Evolutionary conservation across 2,113 vertebrate species (phyloP).

Genomic region (Manacus vitellinus): DNA sequence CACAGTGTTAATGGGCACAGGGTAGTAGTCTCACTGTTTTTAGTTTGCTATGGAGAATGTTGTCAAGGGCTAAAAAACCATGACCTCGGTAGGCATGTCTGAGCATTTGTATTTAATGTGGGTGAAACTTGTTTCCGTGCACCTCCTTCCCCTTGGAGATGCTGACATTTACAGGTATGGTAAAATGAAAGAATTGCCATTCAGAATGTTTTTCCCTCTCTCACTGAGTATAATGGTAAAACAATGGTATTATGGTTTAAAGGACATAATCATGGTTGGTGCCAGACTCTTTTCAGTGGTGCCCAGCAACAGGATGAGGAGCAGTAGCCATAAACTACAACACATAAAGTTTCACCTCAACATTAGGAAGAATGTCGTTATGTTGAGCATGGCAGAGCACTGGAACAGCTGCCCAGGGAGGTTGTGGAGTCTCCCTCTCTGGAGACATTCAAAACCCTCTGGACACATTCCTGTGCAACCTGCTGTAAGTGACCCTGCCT

Average conservation of each 20-base stretch:
- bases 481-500: neutral
- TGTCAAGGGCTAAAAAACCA: neutral
- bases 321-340: neutral
- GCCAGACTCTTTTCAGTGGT: neutral
- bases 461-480: neutral
- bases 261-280: neutral
- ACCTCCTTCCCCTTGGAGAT: neutral
- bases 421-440: accelerated
- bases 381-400: neutral
- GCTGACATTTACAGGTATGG: neutral
- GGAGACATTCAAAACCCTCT: neutral
- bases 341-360: neutral
- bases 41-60: neutral
- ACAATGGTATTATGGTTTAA: neutral
- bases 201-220: neutral
- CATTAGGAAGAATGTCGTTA: neutral
- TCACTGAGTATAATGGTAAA: neutral
- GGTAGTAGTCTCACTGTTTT: neutral
- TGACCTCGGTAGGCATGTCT: no score
- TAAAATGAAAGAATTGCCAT: neutral
- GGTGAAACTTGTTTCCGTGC: neutral
- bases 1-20: accelerated
- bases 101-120: neutral
- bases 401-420: no score
- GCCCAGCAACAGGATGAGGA: neutral